phyloP scores from a whole-genome alignment of 2,888 invertebrate species.

The Cataglyphis cursor region DNA sequence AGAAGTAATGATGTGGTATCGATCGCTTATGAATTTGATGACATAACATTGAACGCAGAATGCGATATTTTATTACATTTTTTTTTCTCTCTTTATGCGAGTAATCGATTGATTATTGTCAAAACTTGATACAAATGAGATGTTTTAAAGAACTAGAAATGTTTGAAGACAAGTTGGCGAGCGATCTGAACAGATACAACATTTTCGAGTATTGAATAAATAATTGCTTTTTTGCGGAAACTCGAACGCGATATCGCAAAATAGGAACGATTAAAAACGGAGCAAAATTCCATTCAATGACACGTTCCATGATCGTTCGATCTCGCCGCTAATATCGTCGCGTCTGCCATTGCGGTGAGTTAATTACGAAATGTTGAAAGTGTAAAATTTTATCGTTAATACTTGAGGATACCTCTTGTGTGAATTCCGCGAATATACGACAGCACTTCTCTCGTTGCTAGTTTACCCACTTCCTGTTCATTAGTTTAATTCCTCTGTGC shows the following conservation, averaged over 20 bases:
- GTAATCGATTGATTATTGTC: background rate
- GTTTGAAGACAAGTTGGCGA: background rate
- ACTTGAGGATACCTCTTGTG: slow-evolving; percentile 62
- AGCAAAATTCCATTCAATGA: background rate
- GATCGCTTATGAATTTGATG: background rate
- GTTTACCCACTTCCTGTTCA: slow-evolving; percentile 53
- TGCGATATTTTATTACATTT: slow-evolving; percentile 25
- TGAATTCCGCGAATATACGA: slow-evolving; percentile 47
- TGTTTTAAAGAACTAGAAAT: slow-evolving; percentile 1
- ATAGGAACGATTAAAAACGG: background rate
- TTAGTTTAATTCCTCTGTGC: slow-evolving; percentile 56
- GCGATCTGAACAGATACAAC: background rate
- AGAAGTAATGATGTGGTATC: background rate
- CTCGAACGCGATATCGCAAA: background rate
- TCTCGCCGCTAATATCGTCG: slow-evolving; percentile 60
- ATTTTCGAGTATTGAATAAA: background rate
- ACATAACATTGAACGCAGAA: background rate
- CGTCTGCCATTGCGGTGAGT: slow-evolving; percentile 67
- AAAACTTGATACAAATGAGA: slow-evolving; percentile 14
- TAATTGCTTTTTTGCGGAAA: background rate
- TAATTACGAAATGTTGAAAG: slow-evolving; percentile 73
- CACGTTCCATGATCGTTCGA: slow-evolving; percentile 47
- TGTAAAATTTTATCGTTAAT: slow-evolving; percentile 78
- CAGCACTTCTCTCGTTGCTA: slow-evolving; percentile 64
- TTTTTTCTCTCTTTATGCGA: background rate